Base-by-base conservation (phyloP, 1,140 invertebrate species). In the Drosophila triauraria region DNA sequence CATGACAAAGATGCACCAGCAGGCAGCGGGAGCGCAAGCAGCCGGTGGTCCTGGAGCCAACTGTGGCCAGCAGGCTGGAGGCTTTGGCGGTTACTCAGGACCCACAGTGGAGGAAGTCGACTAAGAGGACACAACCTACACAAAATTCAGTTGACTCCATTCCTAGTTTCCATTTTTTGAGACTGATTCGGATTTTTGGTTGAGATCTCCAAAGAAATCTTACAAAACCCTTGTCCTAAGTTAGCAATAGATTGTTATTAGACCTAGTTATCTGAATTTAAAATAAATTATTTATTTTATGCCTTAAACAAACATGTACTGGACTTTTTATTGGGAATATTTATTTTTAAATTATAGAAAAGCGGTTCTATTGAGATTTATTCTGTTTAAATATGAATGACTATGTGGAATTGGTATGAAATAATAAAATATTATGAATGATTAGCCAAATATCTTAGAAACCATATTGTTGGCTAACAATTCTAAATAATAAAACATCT, bases 51-150 rank as follows among this genome's bases (percentile, higher is more conserved):
- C 67, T 58, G 81, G 95, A 71, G 68, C 86, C 57, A 82, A 83
- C 54, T 93, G 92, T 83, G 91, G 83, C 42, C 93, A 93, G 70
- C 93, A 93, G 62, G 88, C 88, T 6, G 92, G 92, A 58, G 93
- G 93, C 63, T 95, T 94, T 54, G 94, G 78, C 10, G 70, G 59
- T 13, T 70, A 75, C 48, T 79, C 85, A 32, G 95, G 95, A 51
- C 95, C 95, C 38, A 96, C 95, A 9, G 95, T 96, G 48, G 96
- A 96, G 91, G 96, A 96, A 93, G 96, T 96, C 27, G 95, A 96
- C 91, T 96, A 95, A 94, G 38, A 10, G 10, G 8, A 8, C 30
- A 15, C 6, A 9, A 0, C 1, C 0, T 9, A 3, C 32, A 30
- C 27, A 30, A 4, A 30, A 30, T 30, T 30, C 5, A 35, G 32